These are phyloP conservation scores for Paramuricea clavata DNA, from an alignment of 92 coral and sea anemone species.

Conservation along the genomic window DNA sequence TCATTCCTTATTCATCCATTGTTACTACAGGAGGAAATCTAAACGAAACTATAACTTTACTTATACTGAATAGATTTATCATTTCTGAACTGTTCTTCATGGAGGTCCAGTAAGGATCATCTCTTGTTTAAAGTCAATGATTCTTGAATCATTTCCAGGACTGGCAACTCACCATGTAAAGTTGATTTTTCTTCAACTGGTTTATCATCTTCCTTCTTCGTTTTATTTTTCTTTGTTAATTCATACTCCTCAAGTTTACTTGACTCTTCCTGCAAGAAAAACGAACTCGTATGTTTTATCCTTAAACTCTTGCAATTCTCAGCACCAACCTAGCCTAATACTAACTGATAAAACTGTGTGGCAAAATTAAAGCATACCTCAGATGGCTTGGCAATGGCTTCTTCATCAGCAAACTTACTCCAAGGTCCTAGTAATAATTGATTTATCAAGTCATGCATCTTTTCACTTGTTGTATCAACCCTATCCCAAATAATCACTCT, in stretches of 20 bases:
- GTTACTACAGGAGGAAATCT: too few relatives aligned
- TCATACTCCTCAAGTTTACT: constrained; percentile 97
- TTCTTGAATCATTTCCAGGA: not conserved
- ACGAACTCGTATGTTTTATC: not conserved
- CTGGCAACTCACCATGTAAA: constrained; percentile 78
- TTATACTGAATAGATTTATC: too few relatives aligned
- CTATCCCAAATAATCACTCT: not conserved
- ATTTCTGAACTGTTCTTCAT: too few relatives aligned
- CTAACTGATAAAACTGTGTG: too few relatives aligned
- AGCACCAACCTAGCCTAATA: not conserved
- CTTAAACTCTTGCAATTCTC: not conserved
- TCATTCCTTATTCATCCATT: too few relatives aligned
- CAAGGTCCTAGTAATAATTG: constrained; percentile 77
- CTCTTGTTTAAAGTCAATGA: too few relatives aligned
- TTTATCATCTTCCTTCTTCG: constrained; percentile 94
- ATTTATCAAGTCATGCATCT: not conserved
- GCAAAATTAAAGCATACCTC: constrained; percentile 71
- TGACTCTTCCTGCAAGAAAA: constrained; percentile 82
- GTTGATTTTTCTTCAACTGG: constrained; percentile 92
- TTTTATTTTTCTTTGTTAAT: constrained; percentile 89
- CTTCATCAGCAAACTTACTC: constrained; percentile 91
- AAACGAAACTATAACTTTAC: too few relatives aligned
- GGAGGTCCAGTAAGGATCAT: too few relatives aligned
- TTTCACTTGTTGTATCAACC: too few relatives aligned
- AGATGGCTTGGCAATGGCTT: constrained; percentile 93